Evolutionary conservation across 2,888 invertebrate genomes (phyloP).

Genomic region (Himalopsyche anomala): DNA sequence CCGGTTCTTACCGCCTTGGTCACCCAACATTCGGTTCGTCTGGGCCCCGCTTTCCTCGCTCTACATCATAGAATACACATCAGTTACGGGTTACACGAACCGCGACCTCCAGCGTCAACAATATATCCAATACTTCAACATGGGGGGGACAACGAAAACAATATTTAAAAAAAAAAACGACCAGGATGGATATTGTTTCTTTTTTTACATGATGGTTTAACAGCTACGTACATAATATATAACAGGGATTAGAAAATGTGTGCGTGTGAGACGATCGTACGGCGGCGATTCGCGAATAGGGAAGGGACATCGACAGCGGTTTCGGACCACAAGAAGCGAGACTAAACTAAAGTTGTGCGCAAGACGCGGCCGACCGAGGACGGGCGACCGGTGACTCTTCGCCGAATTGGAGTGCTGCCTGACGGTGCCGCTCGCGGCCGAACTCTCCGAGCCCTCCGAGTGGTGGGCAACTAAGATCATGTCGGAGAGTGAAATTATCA

Average conservation of each 20-base stretch:
- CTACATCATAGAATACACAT: conserved; percentile 82
- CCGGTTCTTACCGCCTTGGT: conserved; percentile 92
- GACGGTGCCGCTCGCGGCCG: conserved; percentile 12
- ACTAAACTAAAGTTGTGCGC: conserved; percentile 11
- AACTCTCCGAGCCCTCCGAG: not conserved
- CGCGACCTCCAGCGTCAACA: conserved; percentile 43
- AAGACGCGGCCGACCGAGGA: conserved; percentile 29
- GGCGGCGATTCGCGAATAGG: conserved; percentile 56
- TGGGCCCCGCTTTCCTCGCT: conserved; percentile 95
- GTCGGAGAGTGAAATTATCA: not conserved
- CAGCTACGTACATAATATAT: conserved; percentile 55
- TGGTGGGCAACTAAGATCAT: not conserved
- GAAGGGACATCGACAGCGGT: conserved; percentile 56
- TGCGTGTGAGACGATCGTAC: conserved; percentile 41
- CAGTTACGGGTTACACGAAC: conserved; percentile 50
- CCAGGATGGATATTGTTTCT: conserved; percentile 37
- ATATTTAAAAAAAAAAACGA: conserved; percentile 28
- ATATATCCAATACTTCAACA: conserved; percentile 47
- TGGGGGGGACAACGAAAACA: conserved; percentile 45
- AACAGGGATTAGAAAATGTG: conserved; percentile 41
- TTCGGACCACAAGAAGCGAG: conserved; percentile 61
- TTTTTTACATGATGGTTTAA: conserved; percentile 43
- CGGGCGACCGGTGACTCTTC: conserved; percentile 14
- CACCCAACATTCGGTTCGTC: conserved; percentile 92
- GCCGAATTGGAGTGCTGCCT: conserved; percentile 13